Conservation (phyloP, 1,140 invertebrate genomes). For the Zelostemma sp. region DNA sequence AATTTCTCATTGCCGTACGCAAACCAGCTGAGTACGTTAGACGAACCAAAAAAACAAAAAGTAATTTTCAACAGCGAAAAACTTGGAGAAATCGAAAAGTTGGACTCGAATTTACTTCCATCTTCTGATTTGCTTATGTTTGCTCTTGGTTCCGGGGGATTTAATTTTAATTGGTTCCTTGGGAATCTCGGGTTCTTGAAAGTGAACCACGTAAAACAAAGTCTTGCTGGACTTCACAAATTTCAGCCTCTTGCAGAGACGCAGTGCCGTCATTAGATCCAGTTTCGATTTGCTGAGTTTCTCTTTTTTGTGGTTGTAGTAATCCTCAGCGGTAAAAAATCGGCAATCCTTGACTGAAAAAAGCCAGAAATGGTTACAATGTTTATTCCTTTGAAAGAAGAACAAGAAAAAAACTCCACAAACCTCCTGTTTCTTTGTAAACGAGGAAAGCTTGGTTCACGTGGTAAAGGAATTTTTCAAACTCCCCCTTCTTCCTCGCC, state of each 20-base stretch:
- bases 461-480: constrained; percentile 50
- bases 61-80: too few species aligned
- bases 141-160: too few species aligned
- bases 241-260: constrained; percentile 60
- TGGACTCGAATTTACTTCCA: too few species aligned
- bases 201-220: constrained; percentile 47
- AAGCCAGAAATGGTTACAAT: too few species aligned
- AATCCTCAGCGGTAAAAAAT: constrained; percentile 65
- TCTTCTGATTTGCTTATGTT: too few species aligned
- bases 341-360: constrained; percentile 15
- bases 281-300: constrained; percentile 64
- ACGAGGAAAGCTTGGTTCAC: not conserved
- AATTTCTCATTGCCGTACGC: too few species aligned
- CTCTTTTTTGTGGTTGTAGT: constrained; percentile 49
- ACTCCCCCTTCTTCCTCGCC: constrained; percentile 61
- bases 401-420: too few species aligned
- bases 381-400: too few species aligned
- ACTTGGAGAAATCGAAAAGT: too few species aligned
- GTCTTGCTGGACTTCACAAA: constrained; percentile 57
- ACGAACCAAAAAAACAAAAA: too few species aligned
- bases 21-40: too few species aligned
- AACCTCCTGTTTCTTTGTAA: not conserved
- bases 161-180: too few species aligned
- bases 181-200: not conserved
- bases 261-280: constrained; percentile 59